phyloP scores from a whole-genome alignment of 1,140 invertebrate genomes.

The Drosophila tropicalis region DNA sequence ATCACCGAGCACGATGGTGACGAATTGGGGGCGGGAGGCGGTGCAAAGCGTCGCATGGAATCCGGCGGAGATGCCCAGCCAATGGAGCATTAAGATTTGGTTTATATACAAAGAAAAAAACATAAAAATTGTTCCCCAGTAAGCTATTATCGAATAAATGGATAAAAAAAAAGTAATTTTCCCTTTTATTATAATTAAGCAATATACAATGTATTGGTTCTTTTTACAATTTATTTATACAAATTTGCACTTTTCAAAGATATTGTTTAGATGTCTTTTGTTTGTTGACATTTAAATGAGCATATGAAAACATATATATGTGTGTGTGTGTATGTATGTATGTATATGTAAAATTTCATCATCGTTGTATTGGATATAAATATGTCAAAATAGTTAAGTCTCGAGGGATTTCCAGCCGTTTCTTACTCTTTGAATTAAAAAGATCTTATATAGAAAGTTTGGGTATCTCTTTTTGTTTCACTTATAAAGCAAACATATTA shows the following conservation, averaged over 20 bases:
- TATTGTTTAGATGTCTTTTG: conserved; percentile 2
- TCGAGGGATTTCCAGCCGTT: conserved; percentile 14
- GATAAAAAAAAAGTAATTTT: conserved; percentile 52
- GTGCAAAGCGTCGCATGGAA: conserved; percentile 65
- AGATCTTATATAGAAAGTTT: conserved; percentile 2
- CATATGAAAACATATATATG: conserved; percentile 68
- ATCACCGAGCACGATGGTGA: conserved; percentile 76
- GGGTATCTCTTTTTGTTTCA: conserved; percentile 2
- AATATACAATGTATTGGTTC: no score
- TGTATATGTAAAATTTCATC: not conserved
- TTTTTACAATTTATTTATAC: conserved; percentile 29
- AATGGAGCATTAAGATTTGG: conserved; percentile 71
- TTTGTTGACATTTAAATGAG: conserved; percentile 43
- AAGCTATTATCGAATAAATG: conserved; percentile 3
- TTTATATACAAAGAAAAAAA: not conserved
- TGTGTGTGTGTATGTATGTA: conserved; percentile 12
- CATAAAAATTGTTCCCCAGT: not conserved
- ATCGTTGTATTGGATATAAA: conserved; percentile 47
- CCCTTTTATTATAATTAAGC: no score
- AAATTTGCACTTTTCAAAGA: conserved; percentile 45
- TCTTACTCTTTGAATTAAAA: conserved; percentile 10
- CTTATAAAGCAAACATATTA: conserved; percentile 15
- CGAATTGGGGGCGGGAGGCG: conserved; percentile 32
- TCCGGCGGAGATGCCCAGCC: conserved; percentile 66
- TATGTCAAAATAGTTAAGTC: conserved; percentile 58